A percentile compares a stretch with the other conserved stretches of the same genome.
Evolutionary conservation across 2,113 vertebrate genomes (phyloP).

Genomic region (Garra rufa): DNA sequence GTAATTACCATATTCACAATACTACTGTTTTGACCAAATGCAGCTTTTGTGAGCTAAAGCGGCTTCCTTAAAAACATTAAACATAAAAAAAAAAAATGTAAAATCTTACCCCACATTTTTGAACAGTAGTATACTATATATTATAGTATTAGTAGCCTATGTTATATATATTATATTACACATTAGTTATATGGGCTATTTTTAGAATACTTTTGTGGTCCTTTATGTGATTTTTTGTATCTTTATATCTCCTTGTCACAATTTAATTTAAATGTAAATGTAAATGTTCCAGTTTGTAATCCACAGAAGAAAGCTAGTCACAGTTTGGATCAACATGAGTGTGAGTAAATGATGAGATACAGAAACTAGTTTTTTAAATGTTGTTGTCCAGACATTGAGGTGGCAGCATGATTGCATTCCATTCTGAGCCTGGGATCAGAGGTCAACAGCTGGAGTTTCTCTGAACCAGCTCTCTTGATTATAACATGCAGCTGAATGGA

Average conservation of each 20-base stretch:
- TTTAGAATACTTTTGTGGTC: neutral
- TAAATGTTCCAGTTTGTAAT: neutral
- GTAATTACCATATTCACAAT: neutral
- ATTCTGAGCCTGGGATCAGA: conserved; percentile 5
- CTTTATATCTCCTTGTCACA: neutral
- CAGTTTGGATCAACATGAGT: neutral
- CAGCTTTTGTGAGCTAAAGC: neutral
- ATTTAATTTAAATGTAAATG: neutral
- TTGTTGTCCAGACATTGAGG: neutral
- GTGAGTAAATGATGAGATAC: neutral
- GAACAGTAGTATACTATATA: neutral
- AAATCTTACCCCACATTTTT: neutral
- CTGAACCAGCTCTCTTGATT: conserved; percentile 13
- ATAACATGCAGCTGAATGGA: neutral
- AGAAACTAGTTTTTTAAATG: neutral
- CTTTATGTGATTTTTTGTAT: too few species aligned
- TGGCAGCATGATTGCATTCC: conserved; percentile 14
- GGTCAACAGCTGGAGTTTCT: conserved; percentile 34
- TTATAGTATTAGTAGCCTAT: too few species aligned
- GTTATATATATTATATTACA: too few species aligned
- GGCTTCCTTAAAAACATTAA: too few species aligned
- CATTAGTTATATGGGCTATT: neutral
- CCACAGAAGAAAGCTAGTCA: neutral
- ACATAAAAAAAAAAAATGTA: too few species aligned
- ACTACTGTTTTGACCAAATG: neutral